Evolutionary conservation across 2,113 vertebrate species (phyloP), one percentile per base, ranked within the genome.

Genomic region (Pteruthius melanotis): DNA sequence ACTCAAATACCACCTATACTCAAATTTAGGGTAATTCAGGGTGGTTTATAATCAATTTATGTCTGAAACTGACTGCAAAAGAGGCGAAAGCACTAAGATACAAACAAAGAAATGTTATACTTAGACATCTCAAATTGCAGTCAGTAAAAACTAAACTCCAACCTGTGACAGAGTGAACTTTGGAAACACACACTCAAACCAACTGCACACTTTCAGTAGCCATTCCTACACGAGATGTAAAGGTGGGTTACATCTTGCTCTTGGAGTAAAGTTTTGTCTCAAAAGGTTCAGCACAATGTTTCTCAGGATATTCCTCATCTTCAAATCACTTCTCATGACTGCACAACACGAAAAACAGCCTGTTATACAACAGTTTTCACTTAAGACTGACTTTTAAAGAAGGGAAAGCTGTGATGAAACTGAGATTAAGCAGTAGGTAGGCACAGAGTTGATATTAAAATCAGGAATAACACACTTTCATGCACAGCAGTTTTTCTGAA

Each of bases 171-270:
- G 39, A 49, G 12, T 5, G 22, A 84, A 24, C 28, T 82, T 27
- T 13, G 77, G 61, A 84, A 83, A 70, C 0, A 0, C 35, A 33
- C 33, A 23, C 3, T 24, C 0, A 0, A 20, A 83, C 61, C 13
- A 57, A 39, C 15, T 24, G 47, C 47, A 47, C 7, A 30, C 69
- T 45, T 81, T 44, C 77, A 45, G 47, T 1, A 70, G 60, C 56
- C 31, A 21, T 19, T 66, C 27, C 16, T 11, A 35, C 0, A 1
- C 6, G 22, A 92, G 42, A 88, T 20, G 30, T 15, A 61, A 66
- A 54, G 11, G 52, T 10, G 35, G 24, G 27, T 47, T 71, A 64
- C 11, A 44, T n/a, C 21, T 78, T 54, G 28, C 37, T 68, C 63
- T 79, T 52, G 30, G 17, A 71, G 56, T 39, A 24, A 86, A 70